Evolutionary conservation across 30 jellyfish, hydroid and myxozoan genomes (phyloP).

Genomic region (Hydractinia symbiolongicarpus): DNA sequence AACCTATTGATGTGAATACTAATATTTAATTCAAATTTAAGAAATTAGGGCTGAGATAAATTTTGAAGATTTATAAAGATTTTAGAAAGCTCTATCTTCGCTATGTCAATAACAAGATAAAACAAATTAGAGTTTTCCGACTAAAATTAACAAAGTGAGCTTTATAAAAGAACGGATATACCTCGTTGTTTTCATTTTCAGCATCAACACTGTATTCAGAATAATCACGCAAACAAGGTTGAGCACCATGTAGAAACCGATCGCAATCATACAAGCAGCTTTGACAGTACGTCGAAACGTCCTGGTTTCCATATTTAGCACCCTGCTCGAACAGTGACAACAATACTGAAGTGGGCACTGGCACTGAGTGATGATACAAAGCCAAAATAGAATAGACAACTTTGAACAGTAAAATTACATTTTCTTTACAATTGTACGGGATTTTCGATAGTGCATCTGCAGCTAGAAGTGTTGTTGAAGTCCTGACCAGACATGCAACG

Average conservation of each 20-base stretch:
- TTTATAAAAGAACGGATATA: neutral
- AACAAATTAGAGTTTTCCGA: neutral
- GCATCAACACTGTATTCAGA: neutral
- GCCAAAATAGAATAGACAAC: neutral
- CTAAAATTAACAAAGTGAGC: neutral
- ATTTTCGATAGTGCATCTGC: neutral
- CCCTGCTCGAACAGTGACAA: conserved; percentile 5
- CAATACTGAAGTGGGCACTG: conserved; percentile 9
- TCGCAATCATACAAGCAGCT: conserved; percentile 4
- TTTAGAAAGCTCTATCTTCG: neutral
- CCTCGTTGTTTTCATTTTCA: neutral
- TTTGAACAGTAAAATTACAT: conserved; percentile 11
- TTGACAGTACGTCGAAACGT: neutral
- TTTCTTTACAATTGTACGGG: neutral
- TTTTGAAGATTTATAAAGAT: too few relatives aligned
- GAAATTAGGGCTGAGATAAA: too few relatives aligned
- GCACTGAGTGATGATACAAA: conserved; percentile 11
- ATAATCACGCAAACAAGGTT: neutral
- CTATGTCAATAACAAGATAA: neutral
- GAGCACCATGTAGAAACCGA: conserved; percentile 3
- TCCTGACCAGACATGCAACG: neutral
- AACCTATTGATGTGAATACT: too few relatives aligned
- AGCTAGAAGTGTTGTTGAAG: neutral
- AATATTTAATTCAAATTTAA: too few relatives aligned
- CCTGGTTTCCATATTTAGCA: neutral